Conservation (phyloP, 2,797 vertebrate genomes). For the Pelodytes ibericus region DNA sequence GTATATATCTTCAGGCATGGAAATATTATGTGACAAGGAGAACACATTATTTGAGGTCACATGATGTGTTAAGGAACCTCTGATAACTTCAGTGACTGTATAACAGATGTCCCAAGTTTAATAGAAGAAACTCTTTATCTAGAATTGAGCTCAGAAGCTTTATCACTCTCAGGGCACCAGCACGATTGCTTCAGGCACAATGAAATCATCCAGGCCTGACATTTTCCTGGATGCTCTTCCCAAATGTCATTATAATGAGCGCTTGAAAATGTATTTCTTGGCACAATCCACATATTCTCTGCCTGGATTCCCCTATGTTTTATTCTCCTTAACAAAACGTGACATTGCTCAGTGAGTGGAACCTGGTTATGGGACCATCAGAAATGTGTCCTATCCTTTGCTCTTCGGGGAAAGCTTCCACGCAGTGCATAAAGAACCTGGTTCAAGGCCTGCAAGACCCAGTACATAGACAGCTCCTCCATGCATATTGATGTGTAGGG, state of each 20-base stretch:
- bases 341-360: constrained; percentile 30
- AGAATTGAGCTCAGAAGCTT: constrained; percentile 22
- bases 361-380: constrained; percentile 1
- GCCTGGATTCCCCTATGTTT: constrained; percentile 37
- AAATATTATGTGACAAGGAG: background rate
- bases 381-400: constrained; percentile 18
- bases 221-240: constrained; percentile 31
- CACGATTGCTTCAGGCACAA: constrained; percentile 45
- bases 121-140: constrained; percentile 28
- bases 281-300: constrained; percentile 31
- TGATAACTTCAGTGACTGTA: constrained; percentile 1
- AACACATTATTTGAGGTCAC: background rate
- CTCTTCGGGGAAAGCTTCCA: constrained; percentile 20
- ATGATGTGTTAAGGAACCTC: background rate
- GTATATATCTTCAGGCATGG: background rate
- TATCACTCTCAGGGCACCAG: constrained; percentile 23
- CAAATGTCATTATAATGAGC: constrained; percentile 44
- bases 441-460: no score
- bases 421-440: no score
- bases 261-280: constrained; percentile 50
- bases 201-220: constrained; percentile 50
- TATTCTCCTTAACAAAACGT: constrained; percentile 38
- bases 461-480: no score
- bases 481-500: no score
- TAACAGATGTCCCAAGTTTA: constrained; percentile 19